Percentiles rank a stretch among this genome's conserved stretches.
Conservation (phyloP, 2,113 vertebrate genomes). For the Anguilla rostrata region DNA sequence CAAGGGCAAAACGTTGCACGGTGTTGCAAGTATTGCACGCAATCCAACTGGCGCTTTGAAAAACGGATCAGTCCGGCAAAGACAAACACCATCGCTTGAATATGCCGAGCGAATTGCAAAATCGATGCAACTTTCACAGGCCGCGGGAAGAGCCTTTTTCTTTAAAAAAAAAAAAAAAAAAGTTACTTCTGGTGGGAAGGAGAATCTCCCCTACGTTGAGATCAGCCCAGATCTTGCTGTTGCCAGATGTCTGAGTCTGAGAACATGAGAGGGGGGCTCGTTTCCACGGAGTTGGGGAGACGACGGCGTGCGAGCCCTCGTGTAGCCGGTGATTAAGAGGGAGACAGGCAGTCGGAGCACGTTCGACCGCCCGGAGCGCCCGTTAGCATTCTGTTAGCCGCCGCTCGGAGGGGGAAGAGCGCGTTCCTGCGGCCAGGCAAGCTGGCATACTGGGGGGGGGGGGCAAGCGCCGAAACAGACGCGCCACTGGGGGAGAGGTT, state of each 20-base stretch:
- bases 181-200: background rate
- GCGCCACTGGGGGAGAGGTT: background rate
- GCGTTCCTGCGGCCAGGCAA: background rate
- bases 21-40: background rate
- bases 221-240: background rate
- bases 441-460: background rate
- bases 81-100: background rate
- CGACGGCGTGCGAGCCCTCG: too few species aligned
- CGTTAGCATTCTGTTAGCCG: background rate
- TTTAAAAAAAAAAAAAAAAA: background rate
- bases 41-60: background rate
- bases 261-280: background rate
- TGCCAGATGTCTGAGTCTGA: background rate
- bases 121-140: background rate
- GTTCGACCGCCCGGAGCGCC: background rate
- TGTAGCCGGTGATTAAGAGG: background rate
- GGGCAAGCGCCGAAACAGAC: background rate
- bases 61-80: background rate
- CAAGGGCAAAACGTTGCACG: background rate
- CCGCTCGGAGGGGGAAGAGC: background rate
- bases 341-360: background rate
- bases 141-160: background rate
- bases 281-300: background rate
- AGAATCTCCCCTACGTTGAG: background rate
- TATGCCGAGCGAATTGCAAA: background rate